Conservation (phyloP, 2,113 vertebrate species). For the Myrmecobius fasciatus region DNA sequence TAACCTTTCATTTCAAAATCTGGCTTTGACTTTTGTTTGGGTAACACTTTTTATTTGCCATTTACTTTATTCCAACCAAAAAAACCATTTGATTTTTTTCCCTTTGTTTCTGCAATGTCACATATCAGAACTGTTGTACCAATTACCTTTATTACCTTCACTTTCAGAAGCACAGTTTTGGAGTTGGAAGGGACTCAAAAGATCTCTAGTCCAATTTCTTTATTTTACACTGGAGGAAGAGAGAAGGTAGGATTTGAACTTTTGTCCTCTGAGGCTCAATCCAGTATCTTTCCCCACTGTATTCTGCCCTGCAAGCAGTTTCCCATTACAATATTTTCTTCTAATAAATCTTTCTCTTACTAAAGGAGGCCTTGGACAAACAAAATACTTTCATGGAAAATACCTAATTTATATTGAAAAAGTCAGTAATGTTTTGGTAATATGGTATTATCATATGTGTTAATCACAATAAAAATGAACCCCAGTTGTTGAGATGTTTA, state of each 20-base stretch:
- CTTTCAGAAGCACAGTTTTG: not conserved
- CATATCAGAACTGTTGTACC: not conserved
- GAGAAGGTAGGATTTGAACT: not conserved
- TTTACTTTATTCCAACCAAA: conserved; percentile 23
- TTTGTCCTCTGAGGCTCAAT: not conserved
- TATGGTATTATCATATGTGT: conserved; percentile 10
- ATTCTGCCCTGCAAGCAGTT: not conserved
- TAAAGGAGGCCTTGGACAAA: not conserved
- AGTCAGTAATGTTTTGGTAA: conserved; percentile 24
- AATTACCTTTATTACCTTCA: not conserved
- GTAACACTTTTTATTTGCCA: not conserved
- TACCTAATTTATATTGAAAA: not conserved
- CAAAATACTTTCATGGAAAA: not conserved
- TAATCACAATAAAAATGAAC: conserved; percentile 58
- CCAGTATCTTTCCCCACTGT: not conserved
- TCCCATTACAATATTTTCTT: not conserved
- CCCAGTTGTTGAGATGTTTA: not conserved
- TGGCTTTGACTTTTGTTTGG: not conserved
- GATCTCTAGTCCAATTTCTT: not conserved
- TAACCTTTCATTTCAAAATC: conserved; percentile 46
- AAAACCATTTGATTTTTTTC: not conserved
- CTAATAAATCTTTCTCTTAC: not conserved
- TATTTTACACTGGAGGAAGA: not conserved
- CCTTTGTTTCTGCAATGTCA: conserved; percentile 1
- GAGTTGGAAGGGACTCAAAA: not conserved